Conservation (phyloP, 1,140 invertebrate species). For the Drosophila virilis region DNA sequence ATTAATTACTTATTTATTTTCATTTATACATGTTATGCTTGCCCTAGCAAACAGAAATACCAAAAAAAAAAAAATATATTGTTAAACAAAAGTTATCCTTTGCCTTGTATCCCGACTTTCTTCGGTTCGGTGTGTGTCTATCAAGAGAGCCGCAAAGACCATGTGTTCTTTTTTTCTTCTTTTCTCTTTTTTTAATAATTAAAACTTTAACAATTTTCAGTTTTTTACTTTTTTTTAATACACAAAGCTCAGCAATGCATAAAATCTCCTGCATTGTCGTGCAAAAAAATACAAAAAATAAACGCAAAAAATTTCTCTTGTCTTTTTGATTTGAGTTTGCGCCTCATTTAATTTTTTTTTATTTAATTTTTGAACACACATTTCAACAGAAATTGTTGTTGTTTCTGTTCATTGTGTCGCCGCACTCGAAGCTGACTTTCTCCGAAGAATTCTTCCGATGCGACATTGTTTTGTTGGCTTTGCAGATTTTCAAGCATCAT, state of each 20-base stretch:
- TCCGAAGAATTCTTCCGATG: background rate
- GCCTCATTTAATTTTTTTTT: slow-evolving; percentile 11
- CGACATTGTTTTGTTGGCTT: no score
- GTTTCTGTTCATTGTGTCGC: slow-evolving; percentile 57
- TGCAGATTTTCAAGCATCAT: no score
- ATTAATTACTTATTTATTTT: slow-evolving; percentile 39
- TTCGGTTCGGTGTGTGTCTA: slow-evolving; percentile 43
- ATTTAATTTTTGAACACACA: slow-evolving; percentile 54
- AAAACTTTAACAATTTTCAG: slow-evolving; percentile 44
- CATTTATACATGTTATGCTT: slow-evolving; percentile 65
- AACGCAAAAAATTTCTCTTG: slow-evolving; percentile 63
- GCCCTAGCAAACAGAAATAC: slow-evolving; percentile 58
- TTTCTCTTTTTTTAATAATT: slow-evolving; percentile 25
- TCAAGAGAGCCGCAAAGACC: slow-evolving; percentile 47
- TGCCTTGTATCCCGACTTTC: slow-evolving; percentile 16
- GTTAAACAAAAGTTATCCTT: slow-evolving; percentile 13
- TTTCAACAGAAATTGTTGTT: slow-evolving; percentile 82
- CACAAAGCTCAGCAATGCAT: slow-evolving; percentile 49
- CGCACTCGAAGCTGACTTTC: slow-evolving; percentile 61
- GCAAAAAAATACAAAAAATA: slow-evolving; percentile 38
- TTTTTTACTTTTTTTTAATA: slow-evolving; percentile 30
- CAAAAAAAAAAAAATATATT: background rate
- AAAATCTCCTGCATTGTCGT: slow-evolving; percentile 26
- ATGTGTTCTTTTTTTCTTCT: slow-evolving; percentile 63
- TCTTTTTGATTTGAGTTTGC: slow-evolving; percentile 64